Conservation (phyloP, 30 jellyfish, hydroid and myxozoan genomes). For the Chrysaora quinquecirrha region DNA sequence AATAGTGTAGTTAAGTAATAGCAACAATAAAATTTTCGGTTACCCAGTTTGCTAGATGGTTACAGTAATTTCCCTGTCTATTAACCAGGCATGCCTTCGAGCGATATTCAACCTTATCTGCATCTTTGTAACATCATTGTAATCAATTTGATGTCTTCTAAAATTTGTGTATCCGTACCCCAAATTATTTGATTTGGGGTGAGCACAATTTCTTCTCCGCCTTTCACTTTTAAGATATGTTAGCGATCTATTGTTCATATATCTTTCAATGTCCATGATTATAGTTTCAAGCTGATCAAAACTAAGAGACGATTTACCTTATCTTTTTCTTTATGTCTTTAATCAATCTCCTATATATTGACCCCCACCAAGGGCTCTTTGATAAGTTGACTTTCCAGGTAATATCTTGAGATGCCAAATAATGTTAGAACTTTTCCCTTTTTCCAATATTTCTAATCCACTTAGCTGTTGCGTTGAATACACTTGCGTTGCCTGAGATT, state of each 20-base stretch:
- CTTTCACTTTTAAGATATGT: slow-evolving; percentile 43
- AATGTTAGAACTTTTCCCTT: slow-evolving; percentile 33
- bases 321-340: slow-evolving; percentile 2
- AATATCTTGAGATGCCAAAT: neutral
- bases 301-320: slow-evolving; percentile 2
- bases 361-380: too few species aligned
- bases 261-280: too few species aligned
- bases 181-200: too few species aligned
- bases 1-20: too few species aligned
- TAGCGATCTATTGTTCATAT: slow-evolving; percentile 23
- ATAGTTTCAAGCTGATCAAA: slow-evolving; percentile 31
- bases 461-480: slow-evolving; percentile 43
- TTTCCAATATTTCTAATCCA: slow-evolving; percentile 30
- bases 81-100: too few species aligned
- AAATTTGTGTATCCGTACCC: slow-evolving; percentile 41
- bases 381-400: slow-evolving; percentile 9
- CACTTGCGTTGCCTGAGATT: slow-evolving; percentile 27
- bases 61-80: too few species aligned
- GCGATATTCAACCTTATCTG: slow-evolving; percentile 22
- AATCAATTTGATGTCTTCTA: slow-evolving; percentile 35
- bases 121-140: slow-evolving; percentile 17
- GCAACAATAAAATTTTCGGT: too few species aligned
- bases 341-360: too few species aligned
- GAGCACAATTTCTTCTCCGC: slow-evolving; percentile 58
- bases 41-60: too few species aligned